These are phyloP conservation scores for Synodontis membranacea DNA, from an alignment of 2,113 vertebrate genomes.

Conservation along the genomic window DNA sequence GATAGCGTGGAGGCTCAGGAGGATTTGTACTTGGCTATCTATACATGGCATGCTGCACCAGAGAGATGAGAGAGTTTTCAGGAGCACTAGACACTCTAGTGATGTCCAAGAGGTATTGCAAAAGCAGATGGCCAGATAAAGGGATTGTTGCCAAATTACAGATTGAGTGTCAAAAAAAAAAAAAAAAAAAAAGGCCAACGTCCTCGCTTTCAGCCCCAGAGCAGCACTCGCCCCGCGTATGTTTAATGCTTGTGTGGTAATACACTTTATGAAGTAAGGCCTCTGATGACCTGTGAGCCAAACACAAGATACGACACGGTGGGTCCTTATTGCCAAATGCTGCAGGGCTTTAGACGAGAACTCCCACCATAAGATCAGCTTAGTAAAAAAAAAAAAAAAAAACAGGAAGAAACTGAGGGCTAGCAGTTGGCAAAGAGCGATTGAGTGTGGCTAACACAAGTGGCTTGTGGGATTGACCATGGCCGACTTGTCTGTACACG, in stretches of 20 bases:
- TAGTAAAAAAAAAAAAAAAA: constrained; percentile 9
- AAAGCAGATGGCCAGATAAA: constrained; percentile 74
- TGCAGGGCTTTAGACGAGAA: constrained; percentile 26
- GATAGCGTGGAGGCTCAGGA: constrained; percentile 18
- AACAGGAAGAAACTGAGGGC: constrained; percentile 14
- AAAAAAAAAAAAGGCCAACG: constrained; percentile 58
- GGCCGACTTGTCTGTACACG: constrained; percentile 39
- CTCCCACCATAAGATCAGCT: not conserved
- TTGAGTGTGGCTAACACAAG: not conserved
- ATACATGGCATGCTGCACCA: constrained; percentile 34
- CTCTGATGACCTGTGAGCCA: constrained; percentile 62
- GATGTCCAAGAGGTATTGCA: constrained; percentile 73
- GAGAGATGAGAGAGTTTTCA: constrained; percentile 20
- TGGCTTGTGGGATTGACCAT: constrained; percentile 18
- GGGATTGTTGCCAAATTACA: constrained; percentile 76
- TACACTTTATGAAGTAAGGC: constrained; percentile 64
- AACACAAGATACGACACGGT: constrained; percentile 29
- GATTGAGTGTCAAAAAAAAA: constrained; percentile 63
- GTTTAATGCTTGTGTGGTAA: constrained; percentile 47
- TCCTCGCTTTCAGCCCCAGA: constrained; percentile 53
- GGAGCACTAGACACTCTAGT: constrained; percentile 49
- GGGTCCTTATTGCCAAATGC: constrained; percentile 55
- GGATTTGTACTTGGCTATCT: constrained; percentile 33
- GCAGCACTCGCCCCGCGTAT: constrained; percentile 42
- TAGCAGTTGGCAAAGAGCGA: constrained; percentile 12